phyloP scores from a whole-genome alignment of 2,888 invertebrate species.

The Ormyrus rosae region DNA sequence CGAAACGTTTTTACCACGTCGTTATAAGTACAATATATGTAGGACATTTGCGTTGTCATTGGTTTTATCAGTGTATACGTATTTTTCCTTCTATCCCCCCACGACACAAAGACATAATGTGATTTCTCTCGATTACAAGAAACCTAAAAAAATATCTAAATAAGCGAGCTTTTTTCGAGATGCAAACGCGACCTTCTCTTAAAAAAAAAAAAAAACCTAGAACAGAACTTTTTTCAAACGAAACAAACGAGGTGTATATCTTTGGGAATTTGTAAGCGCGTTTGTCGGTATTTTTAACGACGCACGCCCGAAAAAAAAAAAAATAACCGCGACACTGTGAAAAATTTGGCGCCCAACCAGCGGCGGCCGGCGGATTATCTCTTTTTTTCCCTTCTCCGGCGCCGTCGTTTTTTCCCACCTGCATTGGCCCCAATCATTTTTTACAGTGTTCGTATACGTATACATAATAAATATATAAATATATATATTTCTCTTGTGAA shows the following conservation, averaged over 20 bases:
- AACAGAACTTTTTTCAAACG: conserved; percentile 25
- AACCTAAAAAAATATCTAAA: conserved; percentile 37
- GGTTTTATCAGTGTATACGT: conserved; percentile 23
- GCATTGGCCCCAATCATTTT: too few relatives aligned
- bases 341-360: too few relatives aligned
- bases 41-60: conserved; percentile 26
- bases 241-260: neutral
- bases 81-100: conserved; percentile 16
- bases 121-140: conserved; percentile 39
- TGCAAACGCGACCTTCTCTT: conserved; percentile 34
- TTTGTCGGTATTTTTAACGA: conserved; percentile 45
- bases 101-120: conserved; percentile 12
- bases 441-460: conserved; percentile 26
- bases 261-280: conserved; percentile 34
- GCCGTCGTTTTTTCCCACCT: too few relatives aligned
- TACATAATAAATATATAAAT: conserved; percentile 31
- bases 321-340: too few relatives aligned
- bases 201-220: conserved; percentile 6
- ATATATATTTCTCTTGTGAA: conserved; percentile 49
- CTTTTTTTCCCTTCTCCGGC: too few relatives aligned
- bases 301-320: neutral
- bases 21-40: neutral
- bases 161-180: conserved; percentile 46
- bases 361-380: too few relatives aligned
- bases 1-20: neutral